A percentile compares a stretch with the other conserved stretches of the same genome.
Conservation (phyloP, 1,140 invertebrate species). For the Tetraneura akinire region DNA sequence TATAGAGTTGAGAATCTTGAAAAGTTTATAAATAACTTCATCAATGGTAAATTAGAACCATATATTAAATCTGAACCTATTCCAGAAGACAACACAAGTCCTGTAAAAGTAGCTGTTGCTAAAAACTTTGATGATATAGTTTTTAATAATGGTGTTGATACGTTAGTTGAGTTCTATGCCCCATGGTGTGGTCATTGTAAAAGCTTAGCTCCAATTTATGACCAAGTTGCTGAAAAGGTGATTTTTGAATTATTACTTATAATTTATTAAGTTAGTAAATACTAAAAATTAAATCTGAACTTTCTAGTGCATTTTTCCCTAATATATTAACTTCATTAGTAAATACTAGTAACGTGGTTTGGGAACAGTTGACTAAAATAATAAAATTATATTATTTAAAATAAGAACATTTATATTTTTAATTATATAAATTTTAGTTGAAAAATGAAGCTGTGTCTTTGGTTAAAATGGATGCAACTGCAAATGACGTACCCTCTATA, state of each 20-base stretch:
- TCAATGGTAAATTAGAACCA: conserved; percentile 81
- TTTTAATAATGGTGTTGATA: conserved; percentile 87
- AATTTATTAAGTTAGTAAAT: no score
- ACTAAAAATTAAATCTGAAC: no score
- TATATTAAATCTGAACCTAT: conserved; percentile 95
- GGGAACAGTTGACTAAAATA: conserved; percentile 22
- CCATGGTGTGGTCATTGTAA: conserved; percentile 99
- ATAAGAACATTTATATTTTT: no score
- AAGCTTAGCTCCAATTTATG: conserved; percentile 88
- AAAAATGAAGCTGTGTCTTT: conserved; percentile 87
- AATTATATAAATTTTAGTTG: conserved; percentile 65
- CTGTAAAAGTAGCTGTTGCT: conserved; percentile 89
- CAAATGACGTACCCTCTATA: conserved; percentile 92
- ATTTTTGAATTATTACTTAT: no score
- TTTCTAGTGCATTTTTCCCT: no score
- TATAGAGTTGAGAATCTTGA: conserved; percentile 82
- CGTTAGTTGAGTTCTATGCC: conserved; percentile 96
- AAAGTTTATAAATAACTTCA: conserved; percentile 83
- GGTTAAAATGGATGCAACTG: conserved; percentile 97
- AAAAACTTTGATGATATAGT: conserved; percentile 98
- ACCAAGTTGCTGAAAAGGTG: conserved; percentile 90
- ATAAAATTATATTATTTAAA: no score
- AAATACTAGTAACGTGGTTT: no score
- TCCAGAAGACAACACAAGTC: conserved; percentile 80
- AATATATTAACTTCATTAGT: no score